Conservation (phyloP, 1,140 invertebrate species). For the Druon quercuslanigerum region DNA sequence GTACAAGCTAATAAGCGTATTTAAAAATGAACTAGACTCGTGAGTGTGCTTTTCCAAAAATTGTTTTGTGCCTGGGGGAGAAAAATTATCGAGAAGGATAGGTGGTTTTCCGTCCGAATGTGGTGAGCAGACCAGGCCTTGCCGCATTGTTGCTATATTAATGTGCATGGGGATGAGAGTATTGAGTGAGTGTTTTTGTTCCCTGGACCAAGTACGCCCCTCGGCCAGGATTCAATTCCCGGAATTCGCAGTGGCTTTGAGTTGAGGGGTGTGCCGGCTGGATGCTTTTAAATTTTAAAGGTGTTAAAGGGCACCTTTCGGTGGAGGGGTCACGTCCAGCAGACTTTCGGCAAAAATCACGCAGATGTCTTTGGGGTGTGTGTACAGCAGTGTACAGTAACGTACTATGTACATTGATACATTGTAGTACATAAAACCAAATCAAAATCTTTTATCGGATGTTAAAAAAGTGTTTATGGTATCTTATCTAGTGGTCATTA, state of each 20-base stretch:
- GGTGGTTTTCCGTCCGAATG: constrained; percentile 7
- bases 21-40: background rate
- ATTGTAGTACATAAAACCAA: background rate
- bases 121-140: constrained; percentile 9
- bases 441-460: too few relatives aligned
- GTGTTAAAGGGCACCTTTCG: background rate
- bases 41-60: background rate
- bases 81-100: constrained; percentile 1
- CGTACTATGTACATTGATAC: background rate
- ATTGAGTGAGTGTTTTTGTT: background rate
- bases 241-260: background rate
- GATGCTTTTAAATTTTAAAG: constrained; percentile 20
- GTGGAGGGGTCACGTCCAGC: background rate
- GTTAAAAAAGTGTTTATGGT: too few relatives aligned
- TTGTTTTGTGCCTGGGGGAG: background rate
- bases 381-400: background rate
- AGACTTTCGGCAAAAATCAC: background rate
- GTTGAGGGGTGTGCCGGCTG: background rate
- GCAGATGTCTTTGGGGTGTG: background rate
- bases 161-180: background rate
- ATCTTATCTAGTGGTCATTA: too few relatives aligned
- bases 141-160: background rate
- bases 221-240: background rate
- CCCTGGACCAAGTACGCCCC: constrained; percentile 13
- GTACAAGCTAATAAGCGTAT: background rate